Evolutionary conservation across 2,797 vertebrate genomes (phyloP).

Genomic region (Masticophis lateralis): DNA sequence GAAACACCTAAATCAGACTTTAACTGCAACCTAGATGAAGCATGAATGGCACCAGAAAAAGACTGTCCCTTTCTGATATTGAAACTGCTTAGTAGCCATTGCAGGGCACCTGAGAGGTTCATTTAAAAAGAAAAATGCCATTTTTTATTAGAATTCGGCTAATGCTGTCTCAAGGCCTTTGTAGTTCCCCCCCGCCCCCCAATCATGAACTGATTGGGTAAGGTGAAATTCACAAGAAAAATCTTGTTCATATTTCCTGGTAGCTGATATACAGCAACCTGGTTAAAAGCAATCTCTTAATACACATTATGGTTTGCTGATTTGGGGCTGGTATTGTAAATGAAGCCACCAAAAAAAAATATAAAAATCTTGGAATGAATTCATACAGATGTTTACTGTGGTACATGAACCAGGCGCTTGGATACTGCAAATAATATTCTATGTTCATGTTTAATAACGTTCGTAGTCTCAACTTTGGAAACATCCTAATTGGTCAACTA

Average conservation of each 20-base stretch:
- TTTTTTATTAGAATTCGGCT: not conserved
- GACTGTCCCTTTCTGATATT: not conserved
- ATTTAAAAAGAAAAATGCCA: not conserved
- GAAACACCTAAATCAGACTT: conserved; percentile 27
- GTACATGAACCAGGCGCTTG: not conserved
- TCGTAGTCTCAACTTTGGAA: not conserved
- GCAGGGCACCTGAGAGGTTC: not conserved
- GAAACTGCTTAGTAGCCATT: not conserved
- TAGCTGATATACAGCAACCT: not conserved
- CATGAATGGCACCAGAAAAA: not conserved
- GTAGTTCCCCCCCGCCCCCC: not conserved
- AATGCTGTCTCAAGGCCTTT: not conserved
- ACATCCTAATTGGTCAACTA: not conserved
- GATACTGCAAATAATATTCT: not conserved
- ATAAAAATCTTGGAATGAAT: not conserved
- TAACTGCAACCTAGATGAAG: conserved; percentile 6
- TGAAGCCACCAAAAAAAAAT: not conserved
- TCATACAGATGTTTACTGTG: not conserved
- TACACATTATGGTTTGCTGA: not conserved
- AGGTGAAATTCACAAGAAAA: not conserved
- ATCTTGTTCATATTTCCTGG: not conserved
- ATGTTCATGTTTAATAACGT: not conserved
- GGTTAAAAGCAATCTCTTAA: not conserved
- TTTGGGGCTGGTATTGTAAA: not conserved
- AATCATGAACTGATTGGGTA: not conserved